Evolutionary conservation across 1,140 invertebrate species (phyloP), one percentile per base, ranked within the genome.

Genomic region (Drosophila yakuba): DNA sequence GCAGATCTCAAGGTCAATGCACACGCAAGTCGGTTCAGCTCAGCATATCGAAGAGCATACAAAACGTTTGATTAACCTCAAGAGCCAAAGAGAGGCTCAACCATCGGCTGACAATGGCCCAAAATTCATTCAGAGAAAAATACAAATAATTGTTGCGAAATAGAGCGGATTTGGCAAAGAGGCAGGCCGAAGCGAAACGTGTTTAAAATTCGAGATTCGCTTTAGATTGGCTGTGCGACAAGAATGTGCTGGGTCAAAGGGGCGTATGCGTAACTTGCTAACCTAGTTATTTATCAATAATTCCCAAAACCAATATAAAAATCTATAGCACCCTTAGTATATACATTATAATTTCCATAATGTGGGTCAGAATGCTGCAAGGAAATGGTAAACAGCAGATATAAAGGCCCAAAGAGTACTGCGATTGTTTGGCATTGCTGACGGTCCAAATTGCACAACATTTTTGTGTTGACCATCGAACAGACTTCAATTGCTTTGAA

Each of bases 61-160:
- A 86, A 86, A 88, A 69, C 60, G 79, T 80, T 86, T 83, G 83
- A 86, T 83, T 86, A 88, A 88, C 79, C 83, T 88, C 78, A 86
- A 86, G 71, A 86, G 78, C 44, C 57, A 39, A 75, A 86, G 82
- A 73, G 61, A 64, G 55, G 43, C 66, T 52, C 67, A 55, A 17
- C 45, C 44, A 48, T 48, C 23, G 43, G 41, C 72, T 83, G 84
- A 89, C 84, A 78, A 68, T 89, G 84, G 84, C 84, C 80, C 73
- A 71, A 84, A 80, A 89, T 61, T 74, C 73, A 80, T 74, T 84
- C 51, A 60, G 66, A 47, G 73, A 77, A 35, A 74, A 69, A 58
- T 44, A 63, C 60, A 68, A 74, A 83, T 80, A 84, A 89, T 67
- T 77, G 57, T 88, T 88, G 83, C 84, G 83, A 88, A 88, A 88